Conservation (phyloP, 2,888 invertebrate species). For the Eilema caniola region DNA sequence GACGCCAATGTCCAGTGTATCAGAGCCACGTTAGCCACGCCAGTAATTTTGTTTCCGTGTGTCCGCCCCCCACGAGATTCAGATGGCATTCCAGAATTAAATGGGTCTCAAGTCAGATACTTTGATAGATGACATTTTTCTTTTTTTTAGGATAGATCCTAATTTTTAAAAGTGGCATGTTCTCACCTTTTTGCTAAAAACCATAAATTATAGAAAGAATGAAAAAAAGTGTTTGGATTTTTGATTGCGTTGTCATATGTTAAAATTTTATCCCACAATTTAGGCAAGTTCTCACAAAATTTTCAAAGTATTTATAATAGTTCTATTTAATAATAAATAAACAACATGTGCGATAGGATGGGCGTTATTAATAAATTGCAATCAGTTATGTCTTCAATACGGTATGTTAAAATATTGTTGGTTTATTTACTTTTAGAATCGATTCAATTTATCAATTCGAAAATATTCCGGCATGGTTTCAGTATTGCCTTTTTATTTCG, state of each 20-base stretch:
- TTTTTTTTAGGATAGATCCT: neutral
- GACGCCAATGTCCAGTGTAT: no score
- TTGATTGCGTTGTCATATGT: constrained; percentile 6
- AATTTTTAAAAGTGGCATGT: neutral
- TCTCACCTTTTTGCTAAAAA: constrained; percentile 13
- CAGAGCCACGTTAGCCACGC: no score
- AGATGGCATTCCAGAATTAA: no score
- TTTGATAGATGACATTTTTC: neutral
- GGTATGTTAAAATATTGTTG: constrained; percentile 55
- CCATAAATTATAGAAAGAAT: neutral
- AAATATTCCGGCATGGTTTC: no score
- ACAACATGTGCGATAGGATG: constrained; percentile 78
- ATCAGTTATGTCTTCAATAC: constrained; percentile 73
- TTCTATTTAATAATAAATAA: constrained; percentile 12
- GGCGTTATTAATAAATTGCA: constrained; percentile 73
- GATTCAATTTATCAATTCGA: neutral
- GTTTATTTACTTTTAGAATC: neutral
- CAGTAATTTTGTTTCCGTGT: no score
- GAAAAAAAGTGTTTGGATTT: neutral
- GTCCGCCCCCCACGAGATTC: no score
- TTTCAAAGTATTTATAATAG: constrained; percentile 14
- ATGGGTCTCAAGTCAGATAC: neutral
- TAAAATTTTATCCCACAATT: constrained; percentile 10
- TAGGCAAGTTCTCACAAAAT: constrained; percentile 25
- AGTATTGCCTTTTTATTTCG: neutral